Evolutionary conservation across 2,888 invertebrate genomes (phyloP), one percentile per base, ranked within the genome.

Genomic region (Anaspis maculata): DNA sequence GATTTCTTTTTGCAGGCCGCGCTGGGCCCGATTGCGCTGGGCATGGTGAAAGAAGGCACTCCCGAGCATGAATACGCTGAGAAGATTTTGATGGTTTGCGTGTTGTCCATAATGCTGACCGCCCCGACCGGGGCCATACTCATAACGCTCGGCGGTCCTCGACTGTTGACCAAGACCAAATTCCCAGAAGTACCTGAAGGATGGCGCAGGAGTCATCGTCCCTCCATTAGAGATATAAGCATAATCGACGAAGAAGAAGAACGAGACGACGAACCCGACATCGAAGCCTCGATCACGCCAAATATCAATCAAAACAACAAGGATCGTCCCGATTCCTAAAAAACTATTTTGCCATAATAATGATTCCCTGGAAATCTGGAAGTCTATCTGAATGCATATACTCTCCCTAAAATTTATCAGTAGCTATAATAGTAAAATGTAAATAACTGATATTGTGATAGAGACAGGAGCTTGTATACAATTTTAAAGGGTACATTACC

Each of bases 211-310:
- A 80, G 83, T 28, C 82, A 87, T 56, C 71, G 86, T 39, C 87
- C 86, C 3, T 88, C 88, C 0, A 82, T 89, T 34, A 75, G 88
- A 27, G 88, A 88, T 61, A 88, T 89, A 41, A 84, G 86, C 44
- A 87, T 89, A 60, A 85, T 86, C 59, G 83, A 86, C 54, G 86
- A 87, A 56, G 83, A 83, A 51, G 85, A 85, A 45, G 74, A 83
- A 16, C 26, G 33, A 13, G 28, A 36, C 25, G 16, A 25, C 3
- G n/a, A n/a, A n/a, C n/a, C n/a, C n/a, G 24, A 36, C 26, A n/a
- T 36, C 9, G 40, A 40, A 25, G 30, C 25, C n/a, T 32, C 39
- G 6, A 14, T 32, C 14, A 10, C 32, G 3, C 29, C 36, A 12
- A 36, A 15, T 3, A 9, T 33, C n/a, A 36, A 33, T 27, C 36